A percentile compares a stretch with the other conserved stretches of the same genome.
phyloP scores from a whole-genome alignment of 1,140 invertebrate genomes.

The Pseudomyrmex pallidus region DNA sequence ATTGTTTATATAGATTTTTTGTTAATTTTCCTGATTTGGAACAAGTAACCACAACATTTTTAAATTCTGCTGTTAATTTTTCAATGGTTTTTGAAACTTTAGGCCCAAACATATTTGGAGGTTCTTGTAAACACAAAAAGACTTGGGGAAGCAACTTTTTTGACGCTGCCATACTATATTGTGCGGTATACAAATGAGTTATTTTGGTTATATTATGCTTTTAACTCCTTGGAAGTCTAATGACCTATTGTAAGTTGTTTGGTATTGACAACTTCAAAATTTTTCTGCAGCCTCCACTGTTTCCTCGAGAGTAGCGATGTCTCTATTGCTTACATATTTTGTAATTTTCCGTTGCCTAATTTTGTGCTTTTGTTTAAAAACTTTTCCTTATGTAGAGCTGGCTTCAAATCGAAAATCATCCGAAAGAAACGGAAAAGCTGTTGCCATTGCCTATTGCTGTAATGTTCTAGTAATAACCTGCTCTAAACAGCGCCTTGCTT shows the following conservation, averaged over 20 bases:
- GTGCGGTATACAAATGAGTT: slow-evolving; percentile 54
- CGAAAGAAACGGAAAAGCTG: not conserved
- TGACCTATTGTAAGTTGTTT: slow-evolving; percentile 30
- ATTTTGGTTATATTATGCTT: slow-evolving; percentile 51
- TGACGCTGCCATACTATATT: slow-evolving; percentile 57
- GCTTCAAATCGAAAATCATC: slow-evolving; percentile 5
- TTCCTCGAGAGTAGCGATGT: slow-evolving; percentile 12
- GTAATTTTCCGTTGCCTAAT: slow-evolving; percentile 26
- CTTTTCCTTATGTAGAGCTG: not conserved
- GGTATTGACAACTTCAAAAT: slow-evolving; percentile 56
- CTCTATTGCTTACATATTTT: slow-evolving; percentile 11
- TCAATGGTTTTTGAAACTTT: slow-evolving; percentile 14
- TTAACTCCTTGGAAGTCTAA: slow-evolving; percentile 42
- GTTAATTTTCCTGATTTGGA: slow-evolving; percentile 64
- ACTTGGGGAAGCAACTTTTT: slow-evolving; percentile 45
- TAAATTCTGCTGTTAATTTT: slow-evolving; percentile 25
- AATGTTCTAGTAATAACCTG: not conserved
- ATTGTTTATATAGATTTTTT: slow-evolving; percentile 11
- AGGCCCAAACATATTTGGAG: slow-evolving; percentile 50
- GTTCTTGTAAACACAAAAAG: slow-evolving; percentile 57
- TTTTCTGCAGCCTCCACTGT: slow-evolving; percentile 28
- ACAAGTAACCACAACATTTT: slow-evolving; percentile 52
- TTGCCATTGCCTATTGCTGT: not conserved
- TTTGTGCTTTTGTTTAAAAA: slow-evolving; percentile 19
- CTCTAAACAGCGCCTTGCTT: not conserved